Percentiles rank a stretch among this genome's conserved stretches.
These are phyloP conservation scores for Chinchilla lanigera DNA, from an alignment of 2,113 vertebrate genomes.

Conservation along the genomic window DNA sequence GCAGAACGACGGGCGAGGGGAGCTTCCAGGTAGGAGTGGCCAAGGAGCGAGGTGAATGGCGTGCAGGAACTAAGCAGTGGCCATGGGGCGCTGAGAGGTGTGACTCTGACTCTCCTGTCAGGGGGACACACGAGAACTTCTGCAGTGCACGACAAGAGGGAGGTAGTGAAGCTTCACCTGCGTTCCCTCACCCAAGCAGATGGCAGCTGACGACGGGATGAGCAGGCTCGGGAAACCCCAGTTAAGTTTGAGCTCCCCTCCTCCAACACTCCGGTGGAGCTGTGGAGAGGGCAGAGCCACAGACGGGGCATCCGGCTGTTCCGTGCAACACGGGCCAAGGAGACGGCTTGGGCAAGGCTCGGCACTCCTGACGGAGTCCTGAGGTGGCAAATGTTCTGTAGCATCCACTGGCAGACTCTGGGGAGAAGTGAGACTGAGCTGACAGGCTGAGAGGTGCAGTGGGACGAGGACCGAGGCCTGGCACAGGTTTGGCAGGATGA, in stretches of 20 bases:
- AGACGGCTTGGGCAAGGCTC: not conserved
- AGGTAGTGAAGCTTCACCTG: not conserved
- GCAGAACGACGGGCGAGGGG: not conserved
- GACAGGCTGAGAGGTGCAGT: not conserved
- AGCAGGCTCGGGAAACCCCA: not conserved
- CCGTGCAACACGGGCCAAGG: not conserved
- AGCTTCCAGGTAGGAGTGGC: not conserved
- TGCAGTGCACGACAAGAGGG: not conserved
- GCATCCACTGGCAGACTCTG: no score
- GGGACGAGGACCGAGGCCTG: not conserved
- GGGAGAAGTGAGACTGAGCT: not conserved
- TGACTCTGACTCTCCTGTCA: not conserved
- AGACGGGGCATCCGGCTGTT: no score
- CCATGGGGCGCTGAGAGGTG: not conserved
- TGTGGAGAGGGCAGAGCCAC: not conserved
- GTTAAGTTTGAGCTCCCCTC: not conserved
- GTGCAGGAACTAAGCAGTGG: not conserved
- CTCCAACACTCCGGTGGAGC: not conserved
- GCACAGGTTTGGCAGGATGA: not conserved
- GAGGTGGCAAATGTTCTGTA: no score
- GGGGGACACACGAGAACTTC: not conserved
- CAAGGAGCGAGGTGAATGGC: not conserved
- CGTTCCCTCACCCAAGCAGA: not conserved
- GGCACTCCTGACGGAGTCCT: no score
- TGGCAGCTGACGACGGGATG: not conserved